phyloP scores from a whole-genome alignment of 2,888 invertebrate species.

The Cataglyphis albicans region DNA sequence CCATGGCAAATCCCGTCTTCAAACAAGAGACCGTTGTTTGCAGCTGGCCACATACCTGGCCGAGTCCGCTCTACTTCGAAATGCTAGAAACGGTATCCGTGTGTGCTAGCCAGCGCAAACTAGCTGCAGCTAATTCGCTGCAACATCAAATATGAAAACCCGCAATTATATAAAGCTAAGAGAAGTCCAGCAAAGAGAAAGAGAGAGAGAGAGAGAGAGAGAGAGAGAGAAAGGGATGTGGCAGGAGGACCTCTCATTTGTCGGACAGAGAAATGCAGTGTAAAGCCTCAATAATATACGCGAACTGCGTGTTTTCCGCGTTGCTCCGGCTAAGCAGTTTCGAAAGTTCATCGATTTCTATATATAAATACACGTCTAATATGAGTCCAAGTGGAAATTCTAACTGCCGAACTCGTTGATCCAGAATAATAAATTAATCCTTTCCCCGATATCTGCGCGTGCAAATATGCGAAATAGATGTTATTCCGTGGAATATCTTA shows the following conservation, averaged over 20 bases:
- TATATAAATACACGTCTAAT: slow-evolving; percentile 40
- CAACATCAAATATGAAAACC: slow-evolving; percentile 76
- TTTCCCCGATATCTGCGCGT: slow-evolving; percentile 8
- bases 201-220: background rate
- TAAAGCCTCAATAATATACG: slow-evolving; percentile 68
- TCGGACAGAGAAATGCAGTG: slow-evolving; percentile 52
- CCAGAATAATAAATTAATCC: slow-evolving; percentile 22
- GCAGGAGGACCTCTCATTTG: background rate
- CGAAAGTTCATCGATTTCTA: slow-evolving; percentile 62
- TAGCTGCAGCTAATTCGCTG: slow-evolving; percentile 61
- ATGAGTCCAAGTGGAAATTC: slow-evolving; percentile 16
- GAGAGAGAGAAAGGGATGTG: background rate
- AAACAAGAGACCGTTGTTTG: slow-evolving; percentile 73
- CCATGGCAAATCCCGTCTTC: slow-evolving; percentile 71
- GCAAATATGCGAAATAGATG: slow-evolving; percentile 17
- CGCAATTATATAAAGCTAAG: slow-evolving; percentile 76
- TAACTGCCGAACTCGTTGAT: slow-evolving; percentile 28
- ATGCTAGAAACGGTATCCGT: slow-evolving; percentile 71
- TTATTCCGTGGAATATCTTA: background rate
- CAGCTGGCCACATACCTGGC: slow-evolving; percentile 70
- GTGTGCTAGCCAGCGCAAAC: slow-evolving; percentile 68
- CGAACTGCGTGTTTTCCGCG: slow-evolving; percentile 63
- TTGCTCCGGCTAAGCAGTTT: slow-evolving; percentile 20
- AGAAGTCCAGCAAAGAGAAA: slow-evolving; percentile 49
- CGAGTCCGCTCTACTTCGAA: slow-evolving; percentile 64